These are phyloP conservation scores for Hippoglossus stenolepis DNA, from an alignment of 2,113 vertebrate species.

Conservation along the genomic window DNA sequence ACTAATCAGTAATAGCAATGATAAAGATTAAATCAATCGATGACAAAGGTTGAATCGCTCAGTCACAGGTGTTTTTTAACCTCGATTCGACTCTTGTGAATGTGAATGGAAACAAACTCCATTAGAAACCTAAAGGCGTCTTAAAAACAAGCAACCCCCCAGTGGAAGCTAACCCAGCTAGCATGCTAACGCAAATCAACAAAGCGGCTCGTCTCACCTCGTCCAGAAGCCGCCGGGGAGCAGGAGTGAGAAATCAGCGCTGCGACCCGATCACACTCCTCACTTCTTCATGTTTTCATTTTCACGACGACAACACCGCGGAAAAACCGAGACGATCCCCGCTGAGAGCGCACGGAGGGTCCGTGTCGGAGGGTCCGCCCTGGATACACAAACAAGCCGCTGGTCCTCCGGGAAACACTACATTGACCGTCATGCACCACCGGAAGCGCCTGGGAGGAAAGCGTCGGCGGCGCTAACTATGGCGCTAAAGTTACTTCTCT, in stretches of 20 bases:
- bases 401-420: slow-evolving; percentile 1
- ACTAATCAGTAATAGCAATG: neutral
- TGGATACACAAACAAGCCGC: slow-evolving; percentile 41
- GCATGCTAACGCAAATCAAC: neutral
- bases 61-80: fast-evolving
- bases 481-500: slow-evolving; percentile 23
- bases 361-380: slow-evolving; percentile 39
- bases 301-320: neutral
- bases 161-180: slow-evolving; percentile 22
- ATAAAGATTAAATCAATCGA: neutral
- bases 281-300: slow-evolving; percentile 49
- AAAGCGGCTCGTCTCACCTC: slow-evolving; percentile 43
- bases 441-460: neutral
- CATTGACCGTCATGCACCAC: slow-evolving; percentile 61
- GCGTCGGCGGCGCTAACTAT: slow-evolving; percentile 5
- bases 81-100: neutral
- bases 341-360: neutral
- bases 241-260: slow-evolving; percentile 2
- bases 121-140: neutral
- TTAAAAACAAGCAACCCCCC: neutral
- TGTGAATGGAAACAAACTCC: neutral
- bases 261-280: neutral
- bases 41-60: neutral
- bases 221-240: slow-evolving; percentile 3
- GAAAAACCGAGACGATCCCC: neutral